Evolutionary conservation across 2,797 vertebrate genomes (phyloP).

Genomic region (Dermochelys coriacea): DNA sequence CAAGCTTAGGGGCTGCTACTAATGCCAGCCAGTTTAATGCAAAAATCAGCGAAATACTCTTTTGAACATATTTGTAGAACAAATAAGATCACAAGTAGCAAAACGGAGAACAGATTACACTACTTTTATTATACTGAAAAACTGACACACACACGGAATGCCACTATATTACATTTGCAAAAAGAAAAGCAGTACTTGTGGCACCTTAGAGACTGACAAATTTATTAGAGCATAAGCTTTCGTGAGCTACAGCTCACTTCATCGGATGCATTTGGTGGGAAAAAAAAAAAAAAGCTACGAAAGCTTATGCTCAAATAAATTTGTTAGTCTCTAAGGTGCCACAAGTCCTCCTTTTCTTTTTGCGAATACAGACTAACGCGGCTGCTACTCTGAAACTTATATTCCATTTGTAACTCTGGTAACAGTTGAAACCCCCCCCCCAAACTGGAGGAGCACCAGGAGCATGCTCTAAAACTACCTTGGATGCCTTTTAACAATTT

Average conservation of each 20-base stretch:
- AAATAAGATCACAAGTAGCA: accelerated
- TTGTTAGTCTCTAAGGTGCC: too few species aligned
- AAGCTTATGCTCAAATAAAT: too few species aligned
- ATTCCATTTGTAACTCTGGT: background rate
- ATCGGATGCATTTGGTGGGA: too few species aligned
- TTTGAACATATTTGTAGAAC: background rate
- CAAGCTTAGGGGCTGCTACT: background rate
- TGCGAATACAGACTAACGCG: too few species aligned
- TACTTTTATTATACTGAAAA: accelerated
- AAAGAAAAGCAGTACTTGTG: too few species aligned
- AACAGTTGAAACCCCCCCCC: background rate
- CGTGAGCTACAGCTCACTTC: too few species aligned
- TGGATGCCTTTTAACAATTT: constrained; percentile 83
- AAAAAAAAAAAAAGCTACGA: too few species aligned
- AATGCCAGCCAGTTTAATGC: background rate
- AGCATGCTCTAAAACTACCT: background rate
- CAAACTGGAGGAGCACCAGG: background rate
- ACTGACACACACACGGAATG: accelerated
- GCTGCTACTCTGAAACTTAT: too few species aligned
- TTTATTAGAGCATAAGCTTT: too few species aligned
- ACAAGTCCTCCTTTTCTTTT: too few species aligned
- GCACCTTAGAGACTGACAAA: too few species aligned
- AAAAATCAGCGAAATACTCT: background rate
- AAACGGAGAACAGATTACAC: accelerated
- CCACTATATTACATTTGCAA: background rate